These are phyloP conservation scores for Aeoliscus strigatus DNA, from an alignment of 2,797 vertebrate species.

Conservation along the genomic window DNA sequence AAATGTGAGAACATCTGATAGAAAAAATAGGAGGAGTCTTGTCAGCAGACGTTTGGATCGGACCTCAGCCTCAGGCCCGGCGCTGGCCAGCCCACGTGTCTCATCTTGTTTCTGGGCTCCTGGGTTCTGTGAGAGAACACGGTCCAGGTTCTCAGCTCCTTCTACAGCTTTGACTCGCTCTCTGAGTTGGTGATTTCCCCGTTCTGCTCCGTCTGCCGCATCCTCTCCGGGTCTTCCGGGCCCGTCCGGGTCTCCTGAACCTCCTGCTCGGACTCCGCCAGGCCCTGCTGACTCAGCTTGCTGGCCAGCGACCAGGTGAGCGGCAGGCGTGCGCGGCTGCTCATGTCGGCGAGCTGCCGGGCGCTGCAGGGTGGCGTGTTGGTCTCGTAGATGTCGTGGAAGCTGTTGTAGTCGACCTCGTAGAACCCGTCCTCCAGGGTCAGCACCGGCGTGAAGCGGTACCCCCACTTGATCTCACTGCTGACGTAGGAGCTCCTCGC, in stretches of 20 bases:
- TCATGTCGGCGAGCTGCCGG: slow-evolving; percentile 87
- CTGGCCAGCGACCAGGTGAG: slow-evolving; percentile 94
- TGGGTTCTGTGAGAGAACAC: slow-evolving; percentile 44
- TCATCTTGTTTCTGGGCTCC: too few species aligned
- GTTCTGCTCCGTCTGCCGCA: slow-evolving; percentile 83
- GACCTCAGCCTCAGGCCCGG: too few species aligned
- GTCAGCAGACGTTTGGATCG: too few species aligned
- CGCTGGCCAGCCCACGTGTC: too few species aligned
- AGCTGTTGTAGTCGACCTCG: slow-evolving; percentile 89
- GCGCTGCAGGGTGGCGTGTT: slow-evolving; percentile 93
- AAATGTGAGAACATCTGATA: slow-evolving; percentile 73
- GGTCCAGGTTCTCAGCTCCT: slow-evolving; percentile 11
- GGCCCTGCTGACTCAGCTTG: slow-evolving; percentile 89
- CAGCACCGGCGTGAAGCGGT: slow-evolving; percentile 91
- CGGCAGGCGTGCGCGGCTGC: slow-evolving; percentile 80
- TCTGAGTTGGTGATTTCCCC: slow-evolving; percentile 91
- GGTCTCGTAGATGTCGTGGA: slow-evolving; percentile 92
- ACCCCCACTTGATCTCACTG: slow-evolving; percentile 89
- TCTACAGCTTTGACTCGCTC: slow-evolving; percentile 93
- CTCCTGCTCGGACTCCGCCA: slow-evolving; percentile 78
- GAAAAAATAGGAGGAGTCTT: slow-evolving; percentile 69
- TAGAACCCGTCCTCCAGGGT: slow-evolving; percentile 90
- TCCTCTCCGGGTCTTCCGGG: slow-evolving; percentile 71
- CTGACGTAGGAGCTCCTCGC: slow-evolving; percentile 89
- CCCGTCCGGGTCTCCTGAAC: slow-evolving; percentile 69